Evolutionary conservation across 2,888 invertebrate species (phyloP), one percentile per base, ranked within the genome.

Genomic region (Drosophila aldrichi): DNA sequence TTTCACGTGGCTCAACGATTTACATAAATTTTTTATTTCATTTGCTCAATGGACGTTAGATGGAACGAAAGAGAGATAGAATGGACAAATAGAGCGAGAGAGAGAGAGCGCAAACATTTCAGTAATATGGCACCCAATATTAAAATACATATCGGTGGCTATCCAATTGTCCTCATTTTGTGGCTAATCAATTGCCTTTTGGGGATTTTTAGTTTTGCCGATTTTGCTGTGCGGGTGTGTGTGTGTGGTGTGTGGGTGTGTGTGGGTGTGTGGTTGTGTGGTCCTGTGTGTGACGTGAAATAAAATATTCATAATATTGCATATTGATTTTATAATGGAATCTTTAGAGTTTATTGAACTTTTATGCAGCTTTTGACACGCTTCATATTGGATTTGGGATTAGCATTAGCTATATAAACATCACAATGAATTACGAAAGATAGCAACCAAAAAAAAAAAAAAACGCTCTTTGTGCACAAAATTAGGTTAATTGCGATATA

Each of bases 11-110:
- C 67, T 74, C 72, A 58, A 52, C 73, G 77, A 79, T 81, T 88
- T 77, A 46, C 82, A 88, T 85, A 60, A 60, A 85, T 85, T 77
- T 81, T 88, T 69, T 70, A 88, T 85, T 81, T 79, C 70, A 85
- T 79, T 85, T 82, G 58, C 70, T 58, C 74, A 58, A 67, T 64
- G 64, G 22, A 14, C 36, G 58, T 57, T 51, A 58, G 34, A 74
- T 32, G 40, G n/a, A 36, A 4, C 36, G 41, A 20, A 56, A 12
- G 7, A 20, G 44, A 8, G 22, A 29, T 29, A 29, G 29, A 29
- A 36, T 6, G 1, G n/a, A 2, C 1, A 52, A 22, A 69, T 5
- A 40, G 18, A 41, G 3, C 16, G 36, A 36, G 36, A 10, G 3
- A n/a, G n/a, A n/a, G n/a, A 2, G 18, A 51, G n/a, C 9, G 34